Base-by-base conservation (phyloP, 1,140 invertebrate species). In the Leucophenga varia region DNA sequence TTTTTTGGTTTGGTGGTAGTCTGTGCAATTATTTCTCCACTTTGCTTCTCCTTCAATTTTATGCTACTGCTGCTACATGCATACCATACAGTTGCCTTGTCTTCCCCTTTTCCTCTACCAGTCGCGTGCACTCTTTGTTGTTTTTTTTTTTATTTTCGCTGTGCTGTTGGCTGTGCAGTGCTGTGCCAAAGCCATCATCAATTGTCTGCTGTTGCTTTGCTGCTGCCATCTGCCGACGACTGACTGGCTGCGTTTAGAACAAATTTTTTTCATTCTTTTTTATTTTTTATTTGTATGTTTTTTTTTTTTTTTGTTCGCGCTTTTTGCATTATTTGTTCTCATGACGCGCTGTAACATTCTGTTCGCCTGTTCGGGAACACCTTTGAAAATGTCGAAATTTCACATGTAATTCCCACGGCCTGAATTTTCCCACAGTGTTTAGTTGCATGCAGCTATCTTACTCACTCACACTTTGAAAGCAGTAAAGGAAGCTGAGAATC, bases 371-470 rank as follows among this genome's bases (percentile, higher is more conserved):
- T 70, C 54, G 51, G 42, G 54, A 55, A 67, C 69, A 72, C 70
- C 70, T 70, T 61, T 55, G 48, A 64, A 73, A 54, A 50, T 54
- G 35, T 54, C 48, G 35, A 50, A 73, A 73, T 70, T 70, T 72
- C 70, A 68, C 57, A 72, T 64, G 61, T 72, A 72, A 72, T 73
- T 73, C 70, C 70, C 70, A 73, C 70, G 70, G 70, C 70, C 65
- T 64, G 65, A 70, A 73, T 73, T 69, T 72, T 72, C 68, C 68
- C 68, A 72, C 68, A 70, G 49, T 52, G 47, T 49, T 49, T 41
- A 20, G 16, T 34, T 18, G 35, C 17, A 3, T 19, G 35, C 35
- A 17, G 14, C 16, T 37, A 8, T 37, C 13, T 4, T 13, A 8
- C 14, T 38, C 18, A 19, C 16, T 16, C 5, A 16, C 17, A 38